phyloP scores from a whole-genome alignment of 1,140 invertebrate genomes.

The Gryllus bimaculatus region DNA sequence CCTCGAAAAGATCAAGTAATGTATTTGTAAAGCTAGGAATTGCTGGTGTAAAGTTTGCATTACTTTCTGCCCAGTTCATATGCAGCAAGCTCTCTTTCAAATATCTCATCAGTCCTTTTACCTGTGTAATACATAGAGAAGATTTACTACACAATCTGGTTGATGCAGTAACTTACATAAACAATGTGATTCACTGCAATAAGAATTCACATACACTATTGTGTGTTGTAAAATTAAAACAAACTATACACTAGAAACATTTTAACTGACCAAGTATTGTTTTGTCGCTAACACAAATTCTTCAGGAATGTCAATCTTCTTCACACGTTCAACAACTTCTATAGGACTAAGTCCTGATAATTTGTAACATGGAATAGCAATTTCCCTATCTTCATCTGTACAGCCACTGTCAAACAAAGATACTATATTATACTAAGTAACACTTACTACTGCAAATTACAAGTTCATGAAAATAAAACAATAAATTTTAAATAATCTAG shows the following conservation, averaged over 20 bases:
- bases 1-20: conserved; percentile 34
- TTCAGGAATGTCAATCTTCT: conserved; percentile 20
- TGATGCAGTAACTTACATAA: too few species aligned
- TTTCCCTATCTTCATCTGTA: conserved; percentile 41
- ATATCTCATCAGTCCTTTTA: conserved; percentile 43
- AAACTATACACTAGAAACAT: too few species aligned
- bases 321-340: conserved; percentile 40
- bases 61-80: conserved; percentile 11
- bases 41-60: conserved; percentile 25
- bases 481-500: too few species aligned
- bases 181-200: too few species aligned
- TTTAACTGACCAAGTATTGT: background rate
- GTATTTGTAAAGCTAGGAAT: conserved; percentile 41
- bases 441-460: background rate
- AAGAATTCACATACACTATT: too few species aligned
- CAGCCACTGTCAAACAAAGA: conserved; percentile 24
- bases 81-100: conserved; percentile 35
- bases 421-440: background rate
- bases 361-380: conserved; percentile 49
- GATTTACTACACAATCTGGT: too few species aligned
- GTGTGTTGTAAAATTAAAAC: too few species aligned
- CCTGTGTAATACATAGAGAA: conserved; percentile 23
- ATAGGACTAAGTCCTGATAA: conserved; percentile 42
- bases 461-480: background rate
- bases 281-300: conserved; percentile 27